phyloP scores from a whole-genome alignment of 2,888 invertebrate genomes.

The Folsomia manolachei region DNA sequence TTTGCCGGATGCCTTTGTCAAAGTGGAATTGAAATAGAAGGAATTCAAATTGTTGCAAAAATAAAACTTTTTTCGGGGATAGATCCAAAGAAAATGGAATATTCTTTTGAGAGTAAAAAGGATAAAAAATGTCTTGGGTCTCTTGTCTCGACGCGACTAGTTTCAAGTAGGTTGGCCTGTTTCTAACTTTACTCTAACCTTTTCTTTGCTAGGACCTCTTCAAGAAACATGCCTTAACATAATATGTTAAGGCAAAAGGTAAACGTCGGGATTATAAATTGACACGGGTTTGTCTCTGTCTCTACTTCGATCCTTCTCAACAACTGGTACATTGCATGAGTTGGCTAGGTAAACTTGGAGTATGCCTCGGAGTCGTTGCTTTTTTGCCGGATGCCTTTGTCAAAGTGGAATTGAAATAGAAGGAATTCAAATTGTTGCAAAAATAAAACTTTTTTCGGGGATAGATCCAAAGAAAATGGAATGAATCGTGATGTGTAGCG shows the following conservation, averaged over 20 bases:
- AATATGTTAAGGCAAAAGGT: slow-evolving; percentile 10
- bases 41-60: neutral
- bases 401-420: neutral
- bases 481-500: too few relatives aligned
- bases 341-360: too few relatives aligned
- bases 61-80: neutral
- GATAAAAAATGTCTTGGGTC: slow-evolving; percentile 5
- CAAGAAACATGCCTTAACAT: slow-evolving; percentile 4
- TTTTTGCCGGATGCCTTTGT: too few relatives aligned
- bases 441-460: neutral
- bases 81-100: too few relatives aligned
- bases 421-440: neutral
- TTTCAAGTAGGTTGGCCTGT: neutral
- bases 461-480: too few relatives aligned
- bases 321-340: too few relatives aligned
- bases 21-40: neutral
- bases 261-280: slow-evolving; percentile 4
- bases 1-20: too few relatives aligned
- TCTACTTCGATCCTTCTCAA: neutral
- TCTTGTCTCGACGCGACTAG: neutral
- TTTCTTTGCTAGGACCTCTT: too few relatives aligned
- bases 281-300: neutral
- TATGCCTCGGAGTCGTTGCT: too few relatives aligned
- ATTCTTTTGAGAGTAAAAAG: neutral
- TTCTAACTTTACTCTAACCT: neutral